phyloP scores from a whole-genome alignment of 1,140 invertebrate genomes.

The Phymastichus coffea region DNA sequence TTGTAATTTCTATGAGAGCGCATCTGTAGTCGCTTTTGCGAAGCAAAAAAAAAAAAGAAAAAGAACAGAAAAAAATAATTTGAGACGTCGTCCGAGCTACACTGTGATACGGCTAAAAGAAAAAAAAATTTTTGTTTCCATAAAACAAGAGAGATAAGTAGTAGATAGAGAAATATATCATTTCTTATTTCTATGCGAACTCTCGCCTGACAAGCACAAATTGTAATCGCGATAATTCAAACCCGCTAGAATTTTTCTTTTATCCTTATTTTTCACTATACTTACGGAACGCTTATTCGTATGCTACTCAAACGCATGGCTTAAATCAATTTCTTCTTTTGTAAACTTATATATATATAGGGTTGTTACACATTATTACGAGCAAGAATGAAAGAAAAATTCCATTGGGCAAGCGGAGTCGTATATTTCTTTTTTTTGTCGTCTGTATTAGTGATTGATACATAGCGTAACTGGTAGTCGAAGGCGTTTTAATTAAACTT shows the following conservation, averaged over 20 bases:
- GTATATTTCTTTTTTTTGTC: constrained; percentile 44
- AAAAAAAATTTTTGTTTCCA: too few species aligned
- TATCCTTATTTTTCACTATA: too few species aligned
- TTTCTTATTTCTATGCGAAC: constrained; percentile 40
- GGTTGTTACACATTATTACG: not conserved
- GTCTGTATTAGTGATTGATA: constrained; percentile 38
- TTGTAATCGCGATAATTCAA: constrained; percentile 33
- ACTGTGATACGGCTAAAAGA: constrained; percentile 48
- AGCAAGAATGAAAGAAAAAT: constrained; percentile 27
- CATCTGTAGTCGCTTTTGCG: constrained; percentile 24
- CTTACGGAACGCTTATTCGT: too few species aligned
- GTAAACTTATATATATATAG: constrained; percentile 4
- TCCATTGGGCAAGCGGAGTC: constrained; percentile 34
- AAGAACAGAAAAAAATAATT: constrained; percentile 14
- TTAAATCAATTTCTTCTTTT: constrained; percentile 27
- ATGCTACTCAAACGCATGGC: not conserved
- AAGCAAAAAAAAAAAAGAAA: constrained; percentile 28
- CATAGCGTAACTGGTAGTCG: too few species aligned
- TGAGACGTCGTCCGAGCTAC: constrained; percentile 48
- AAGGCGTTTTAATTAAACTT: constrained; percentile 44
- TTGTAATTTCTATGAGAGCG: constrained; percentile 61
- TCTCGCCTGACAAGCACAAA: constrained; percentile 51
- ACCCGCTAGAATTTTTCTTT: constrained; percentile 41
- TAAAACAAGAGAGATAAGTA: too few species aligned
- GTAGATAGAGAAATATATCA: constrained; percentile 39